These are phyloP conservation scores for Micronisus gabar DNA, from an alignment of 2,113 vertebrate genomes.

Conservation along the genomic window DNA sequence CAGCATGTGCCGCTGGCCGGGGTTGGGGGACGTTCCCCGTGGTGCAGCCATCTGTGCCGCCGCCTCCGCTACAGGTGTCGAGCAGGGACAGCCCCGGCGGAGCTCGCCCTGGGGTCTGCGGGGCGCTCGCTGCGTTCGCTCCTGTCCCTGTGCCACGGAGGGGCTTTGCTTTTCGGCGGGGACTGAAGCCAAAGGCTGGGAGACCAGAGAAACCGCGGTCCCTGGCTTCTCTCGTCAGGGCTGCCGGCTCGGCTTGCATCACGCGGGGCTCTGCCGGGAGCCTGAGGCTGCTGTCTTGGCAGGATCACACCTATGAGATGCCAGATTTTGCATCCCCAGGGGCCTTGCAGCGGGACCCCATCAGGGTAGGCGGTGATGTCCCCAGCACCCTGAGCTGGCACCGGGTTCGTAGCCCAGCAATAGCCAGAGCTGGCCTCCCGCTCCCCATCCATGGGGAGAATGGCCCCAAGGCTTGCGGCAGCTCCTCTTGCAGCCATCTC, in stretches of 20 bases:
- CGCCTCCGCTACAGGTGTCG: neutral
- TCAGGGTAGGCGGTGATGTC: neutral
- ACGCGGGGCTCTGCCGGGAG: neutral
- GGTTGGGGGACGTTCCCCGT: neutral
- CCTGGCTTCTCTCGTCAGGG: accelerated
- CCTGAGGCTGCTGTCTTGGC: neutral
- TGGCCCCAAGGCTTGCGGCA: neutral
- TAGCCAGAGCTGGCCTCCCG: neutral
- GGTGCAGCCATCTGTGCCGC: neutral
- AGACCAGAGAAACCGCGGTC: neutral
- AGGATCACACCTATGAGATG: neutral
- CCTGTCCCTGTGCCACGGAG: neutral
- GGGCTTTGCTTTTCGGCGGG: neutral
- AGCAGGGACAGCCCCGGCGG: neutral
- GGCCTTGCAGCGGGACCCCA: neutral
- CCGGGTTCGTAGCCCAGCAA: accelerated
- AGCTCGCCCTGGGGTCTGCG: accelerated
- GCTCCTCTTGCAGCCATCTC: neutral
- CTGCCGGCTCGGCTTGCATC: neutral
- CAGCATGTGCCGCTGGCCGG: neutral
- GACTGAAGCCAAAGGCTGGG: neutral
- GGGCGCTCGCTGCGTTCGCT: neutral
- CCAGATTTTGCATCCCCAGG: neutral
- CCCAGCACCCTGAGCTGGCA: neutral
- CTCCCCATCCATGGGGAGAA: accelerated